Evolutionary conservation across 2,113 vertebrate genomes (phyloP).

Genomic region (Thymallus thymallus): DNA sequence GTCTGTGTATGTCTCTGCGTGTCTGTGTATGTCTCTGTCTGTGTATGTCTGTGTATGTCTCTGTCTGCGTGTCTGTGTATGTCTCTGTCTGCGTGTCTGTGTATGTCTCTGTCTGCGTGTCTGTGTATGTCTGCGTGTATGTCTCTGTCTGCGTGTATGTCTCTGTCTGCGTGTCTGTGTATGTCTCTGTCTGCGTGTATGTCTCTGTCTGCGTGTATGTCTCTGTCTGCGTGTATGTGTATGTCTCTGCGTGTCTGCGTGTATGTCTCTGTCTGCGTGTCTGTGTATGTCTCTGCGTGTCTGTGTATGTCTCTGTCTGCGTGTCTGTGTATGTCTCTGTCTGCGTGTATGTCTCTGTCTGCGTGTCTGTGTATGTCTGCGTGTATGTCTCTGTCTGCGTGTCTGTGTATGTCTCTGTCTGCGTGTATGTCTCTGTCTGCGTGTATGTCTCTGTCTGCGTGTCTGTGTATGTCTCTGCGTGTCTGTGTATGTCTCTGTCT

Average conservation of each 20-base stretch:
- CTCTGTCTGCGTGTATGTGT: background rate
- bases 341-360: constrained; percentile 8
- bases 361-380: background rate
- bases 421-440: background rate
- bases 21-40: background rate
- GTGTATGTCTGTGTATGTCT: constrained; percentile 6
- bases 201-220: background rate
- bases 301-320: background rate
- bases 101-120: background rate
- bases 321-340: background rate
- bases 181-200: no score
- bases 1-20: background rate
- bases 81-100: background rate
- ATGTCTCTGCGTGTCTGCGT: background rate
- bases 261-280: background rate
- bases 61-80: background rate
- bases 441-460: constrained; percentile 1
- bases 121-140: background rate
- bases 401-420: background rate
- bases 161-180: background rate
- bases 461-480: background rate
- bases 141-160: constrained; percentile 8
- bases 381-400: no score
- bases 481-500: background rate
- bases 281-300: no score